phyloP scores from a whole-genome alignment of 2,888 invertebrate genomes.

The Ischnura elegans region DNA sequence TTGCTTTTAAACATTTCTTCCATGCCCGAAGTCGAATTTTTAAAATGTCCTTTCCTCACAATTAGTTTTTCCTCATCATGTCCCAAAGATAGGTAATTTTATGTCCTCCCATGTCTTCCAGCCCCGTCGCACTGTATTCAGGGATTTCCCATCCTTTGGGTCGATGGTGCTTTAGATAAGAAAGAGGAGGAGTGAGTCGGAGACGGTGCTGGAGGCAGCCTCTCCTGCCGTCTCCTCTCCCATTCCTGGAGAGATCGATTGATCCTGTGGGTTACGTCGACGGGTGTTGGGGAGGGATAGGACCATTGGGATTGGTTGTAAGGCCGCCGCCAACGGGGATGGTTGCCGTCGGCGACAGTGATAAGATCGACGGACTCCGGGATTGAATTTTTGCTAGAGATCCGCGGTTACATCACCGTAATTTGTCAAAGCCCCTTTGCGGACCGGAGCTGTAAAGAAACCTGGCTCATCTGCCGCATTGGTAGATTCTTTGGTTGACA shows the following conservation, averaged over 20 bases:
- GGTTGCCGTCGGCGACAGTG: not conserved
- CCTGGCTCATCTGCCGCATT: not conserved
- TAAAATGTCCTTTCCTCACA: not conserved
- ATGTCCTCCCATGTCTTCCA: not conserved
- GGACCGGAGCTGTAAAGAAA: not conserved
- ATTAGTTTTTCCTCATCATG: not conserved
- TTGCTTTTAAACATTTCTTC: not conserved
- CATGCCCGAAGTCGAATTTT: not conserved
- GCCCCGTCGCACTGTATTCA: not conserved
- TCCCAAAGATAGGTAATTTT: not conserved
- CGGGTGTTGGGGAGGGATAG: not conserved
- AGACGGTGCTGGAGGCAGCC: not conserved
- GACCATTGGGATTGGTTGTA: not conserved
- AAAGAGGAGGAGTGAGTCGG: not conserved
- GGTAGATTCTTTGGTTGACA: not conserved
- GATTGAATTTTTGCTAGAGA: not conserved
- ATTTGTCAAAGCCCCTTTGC: not conserved
- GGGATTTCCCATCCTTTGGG: not conserved
- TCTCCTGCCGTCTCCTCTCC: not conserved
- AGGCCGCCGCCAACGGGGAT: not conserved
- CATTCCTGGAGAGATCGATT: conserved; percentile 23
- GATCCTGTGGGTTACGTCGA: conserved; percentile 21
- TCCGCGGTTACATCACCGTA: not conserved
- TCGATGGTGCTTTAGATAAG: not conserved
- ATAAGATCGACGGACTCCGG: not conserved